These are phyloP conservation scores for Oreochromis grahami DNA, from an alignment of 2,797 vertebrate species.

Conservation along the genomic window DNA sequence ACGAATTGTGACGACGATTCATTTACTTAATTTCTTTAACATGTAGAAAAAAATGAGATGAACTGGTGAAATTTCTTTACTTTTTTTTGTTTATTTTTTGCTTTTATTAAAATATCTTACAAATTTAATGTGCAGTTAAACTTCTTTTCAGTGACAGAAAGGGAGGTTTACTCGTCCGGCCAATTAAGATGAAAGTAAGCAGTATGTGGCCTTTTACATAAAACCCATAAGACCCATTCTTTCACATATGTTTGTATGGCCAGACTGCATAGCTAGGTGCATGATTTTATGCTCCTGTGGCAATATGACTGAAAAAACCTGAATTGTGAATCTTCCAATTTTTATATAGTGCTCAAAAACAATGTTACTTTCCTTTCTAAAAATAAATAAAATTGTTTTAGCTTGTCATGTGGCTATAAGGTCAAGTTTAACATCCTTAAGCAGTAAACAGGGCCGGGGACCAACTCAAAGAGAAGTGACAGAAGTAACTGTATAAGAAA, in stretches of 20 bases:
- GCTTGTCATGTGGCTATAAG: neutral
- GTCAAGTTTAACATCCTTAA: neutral
- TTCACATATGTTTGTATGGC: neutral
- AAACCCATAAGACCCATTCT: neutral
- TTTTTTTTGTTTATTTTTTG: neutral
- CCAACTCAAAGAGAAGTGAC: neutral
- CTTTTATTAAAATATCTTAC: neutral
- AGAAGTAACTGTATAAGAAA: neutral
- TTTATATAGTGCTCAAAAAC: neutral
- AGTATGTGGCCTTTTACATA: neutral
- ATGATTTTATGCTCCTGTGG: neutral
- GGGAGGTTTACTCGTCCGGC: neutral
- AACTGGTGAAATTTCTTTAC: neutral
- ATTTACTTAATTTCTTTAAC: neutral
- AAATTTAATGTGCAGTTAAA: neutral
- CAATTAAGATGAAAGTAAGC: neutral
- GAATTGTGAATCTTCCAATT: neutral
- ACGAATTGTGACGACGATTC: neutral
- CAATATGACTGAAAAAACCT: neutral
- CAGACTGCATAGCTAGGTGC: neutral
- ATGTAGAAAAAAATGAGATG: neutral
- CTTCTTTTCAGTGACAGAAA: neutral
- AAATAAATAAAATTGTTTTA: neutral
- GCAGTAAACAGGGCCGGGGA: neutral
- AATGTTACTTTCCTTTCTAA: neutral